A percentile compares a stretch with the other conserved stretches of the same genome.
Evolutionary conservation across 2,113 vertebrate genomes (phyloP).

Genomic region (Tetrao urogallus): DNA sequence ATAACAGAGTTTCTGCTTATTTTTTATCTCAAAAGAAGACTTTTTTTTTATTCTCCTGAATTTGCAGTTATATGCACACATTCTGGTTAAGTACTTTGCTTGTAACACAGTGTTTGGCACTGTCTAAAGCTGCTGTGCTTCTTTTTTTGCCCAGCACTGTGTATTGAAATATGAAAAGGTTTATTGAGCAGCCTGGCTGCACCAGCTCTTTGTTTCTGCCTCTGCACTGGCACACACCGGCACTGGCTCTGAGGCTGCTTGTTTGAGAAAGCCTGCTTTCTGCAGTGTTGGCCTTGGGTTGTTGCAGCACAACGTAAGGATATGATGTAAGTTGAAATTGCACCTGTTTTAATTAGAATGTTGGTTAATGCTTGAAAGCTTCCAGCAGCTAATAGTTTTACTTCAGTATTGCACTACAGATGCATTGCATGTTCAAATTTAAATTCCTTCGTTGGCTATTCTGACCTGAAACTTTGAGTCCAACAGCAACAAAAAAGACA

Average conservation of each 20-base stretch:
- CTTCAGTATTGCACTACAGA: accelerated
- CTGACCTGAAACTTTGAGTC: neutral
- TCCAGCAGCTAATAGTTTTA: neutral
- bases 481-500: neutral
- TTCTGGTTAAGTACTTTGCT: neutral
- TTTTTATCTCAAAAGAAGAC: neutral
- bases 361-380: neutral
- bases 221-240: neutral
- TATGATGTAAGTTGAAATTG: neutral
- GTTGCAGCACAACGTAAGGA: neutral
- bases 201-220: neutral
- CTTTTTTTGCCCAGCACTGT: accelerated
- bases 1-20: neutral
- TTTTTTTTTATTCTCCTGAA: neutral
- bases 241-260: neutral
- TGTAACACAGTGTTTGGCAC: accelerated
- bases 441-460: neutral
- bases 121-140: neutral
- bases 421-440: neutral
- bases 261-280: neutral
- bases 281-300: too few species aligned
- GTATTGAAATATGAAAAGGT: neutral
- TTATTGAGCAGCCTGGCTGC: neutral
- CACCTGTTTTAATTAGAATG: neutral
- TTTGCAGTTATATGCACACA: accelerated